Percentiles rank a stretch among this genome's conserved stretches.
These are phyloP conservation scores for Poecilus cupreus DNA, from an alignment of 2,888 invertebrate species.

Conservation along the genomic window DNA sequence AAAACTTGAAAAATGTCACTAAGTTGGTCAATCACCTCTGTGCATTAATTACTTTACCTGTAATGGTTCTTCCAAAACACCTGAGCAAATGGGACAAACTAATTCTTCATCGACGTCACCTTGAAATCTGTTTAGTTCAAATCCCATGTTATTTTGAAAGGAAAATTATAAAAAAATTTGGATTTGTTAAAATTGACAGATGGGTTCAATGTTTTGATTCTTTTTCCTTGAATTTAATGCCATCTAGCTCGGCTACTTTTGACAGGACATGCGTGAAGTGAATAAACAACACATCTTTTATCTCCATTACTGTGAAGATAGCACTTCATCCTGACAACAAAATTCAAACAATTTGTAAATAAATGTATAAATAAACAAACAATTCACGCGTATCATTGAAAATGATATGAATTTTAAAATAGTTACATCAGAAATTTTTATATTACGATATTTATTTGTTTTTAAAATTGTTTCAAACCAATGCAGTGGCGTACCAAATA, in stretches of 20 bases:
- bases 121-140: conserved; percentile 94
- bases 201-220: conserved; percentile 44
- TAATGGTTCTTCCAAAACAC: conserved; percentile 94
- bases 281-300: not conserved
- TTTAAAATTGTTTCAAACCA: too few species aligned
- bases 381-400: too few species aligned
- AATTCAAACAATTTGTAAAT: too few species aligned
- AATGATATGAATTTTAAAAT: too few species aligned
- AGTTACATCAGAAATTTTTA: too few species aligned
- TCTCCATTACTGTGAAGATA: too few species aligned
- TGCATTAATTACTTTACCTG: conserved; percentile 79
- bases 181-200: conserved; percentile 39
- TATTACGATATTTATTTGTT: too few species aligned
- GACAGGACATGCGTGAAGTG: not conserved
- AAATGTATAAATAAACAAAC: too few species aligned
- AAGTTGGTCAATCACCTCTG: conserved; percentile 48
- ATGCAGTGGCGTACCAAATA: too few species aligned
- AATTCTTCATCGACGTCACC: conserved; percentile 98
- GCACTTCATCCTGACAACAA: too few species aligned
- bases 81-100: conserved; percentile 96
- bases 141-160: conserved; percentile 84
- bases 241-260: conserved; percentile 11
- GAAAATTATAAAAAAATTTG: not conserved
- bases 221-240: conserved; percentile 41
- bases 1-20: not conserved